Base-by-base conservation (phyloP, 2,797 vertebrate species). In the Argyrosomus regius region DNA sequence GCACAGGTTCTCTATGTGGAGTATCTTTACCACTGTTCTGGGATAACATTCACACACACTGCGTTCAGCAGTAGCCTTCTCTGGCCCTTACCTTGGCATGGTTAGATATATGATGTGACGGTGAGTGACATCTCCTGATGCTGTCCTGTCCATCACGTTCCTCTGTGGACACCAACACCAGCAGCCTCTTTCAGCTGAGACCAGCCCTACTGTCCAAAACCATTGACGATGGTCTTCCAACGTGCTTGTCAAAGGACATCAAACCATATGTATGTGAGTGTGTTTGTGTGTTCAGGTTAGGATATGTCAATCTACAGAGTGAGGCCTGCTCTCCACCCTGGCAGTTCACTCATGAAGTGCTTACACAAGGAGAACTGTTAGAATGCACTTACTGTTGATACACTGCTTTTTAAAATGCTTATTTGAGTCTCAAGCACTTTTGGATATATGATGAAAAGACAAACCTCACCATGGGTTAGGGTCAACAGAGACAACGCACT, bases 111-210 rank as follows among this genome's bases (percentile, higher is more conserved):
- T 92, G 91, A 92, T 60, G 59, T 78, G 74, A 92, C 81, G 81
- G 46, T 39, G 11, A 66, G 70, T 12, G 89, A 87, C 89, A 80
- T 39, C 52, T 89, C 86, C 78, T 84, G 88, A 85, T 87, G 13
- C 81, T 72, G 75, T 80, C 67, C 77, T 78, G 88, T 86, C 87
- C 75, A 31, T 91, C 87, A 81, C 49, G 57, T 53, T 87, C 39
- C 84, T 84, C 85, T 22, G 75, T 13, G 48, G 69, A 83, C 63
- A 90, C 74, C 79, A 78, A 91, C 77, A 90, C 88, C 87, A 77
- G 90, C 81, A 77, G 12, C 78, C 70, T 76, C 78, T 91, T 93
- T 88, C 85, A 91, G 92, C 91, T 89, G 82, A 90, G 88, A 81
- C 71, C 60, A 88, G 87, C 77, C 83, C 22, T 70, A 71, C 88